Conservation (phyloP, 2,888 invertebrate species). For the Nephrocerus scutellatus region DNA sequence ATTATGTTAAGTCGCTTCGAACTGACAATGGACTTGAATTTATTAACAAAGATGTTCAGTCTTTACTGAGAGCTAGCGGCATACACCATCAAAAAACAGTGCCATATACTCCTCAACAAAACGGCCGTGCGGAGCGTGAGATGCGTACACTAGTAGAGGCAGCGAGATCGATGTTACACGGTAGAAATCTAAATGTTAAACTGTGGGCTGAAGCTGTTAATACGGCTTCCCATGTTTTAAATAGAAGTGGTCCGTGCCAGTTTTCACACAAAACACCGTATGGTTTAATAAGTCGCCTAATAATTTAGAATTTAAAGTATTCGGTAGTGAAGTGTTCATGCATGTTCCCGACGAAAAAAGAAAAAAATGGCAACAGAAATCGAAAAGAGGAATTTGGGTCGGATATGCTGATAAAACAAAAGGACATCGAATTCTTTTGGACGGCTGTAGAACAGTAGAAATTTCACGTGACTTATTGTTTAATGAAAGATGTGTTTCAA, state of each 20-base stretch:
- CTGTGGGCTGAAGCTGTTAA: slow-evolving; percentile 42
- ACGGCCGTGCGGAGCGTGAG: slow-evolving; percentile 35
- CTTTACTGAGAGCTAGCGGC: too few relatives aligned
- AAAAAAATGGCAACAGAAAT: slow-evolving; percentile 13
- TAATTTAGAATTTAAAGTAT: slow-evolving; percentile 8
- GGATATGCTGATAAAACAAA: slow-evolving; percentile 16
- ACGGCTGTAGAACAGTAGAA: too few relatives aligned
- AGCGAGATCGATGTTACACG: slow-evolving; percentile 25
- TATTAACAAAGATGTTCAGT: slow-evolving; percentile 20
- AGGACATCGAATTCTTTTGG: slow-evolving; percentile 15
- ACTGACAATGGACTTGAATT: slow-evolving; percentile 30
- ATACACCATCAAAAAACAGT: slow-evolving; percentile 27
- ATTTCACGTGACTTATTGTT: too few relatives aligned
- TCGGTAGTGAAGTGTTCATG: slow-evolving; percentile 10
- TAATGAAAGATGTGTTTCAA: too few relatives aligned
- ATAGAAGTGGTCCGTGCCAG: slow-evolving; percentile 28
- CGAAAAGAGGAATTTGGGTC: slow-evolving; percentile 15
- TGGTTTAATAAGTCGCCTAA: slow-evolving; percentile 17
- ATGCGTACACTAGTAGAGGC: slow-evolving; percentile 35
- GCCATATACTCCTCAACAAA: slow-evolving; percentile 36
- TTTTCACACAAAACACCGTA: slow-evolving; percentile 24
- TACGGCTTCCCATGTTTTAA: slow-evolving; percentile 34
- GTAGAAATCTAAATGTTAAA: slow-evolving; percentile 20
- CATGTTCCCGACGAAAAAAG: slow-evolving; percentile 15
- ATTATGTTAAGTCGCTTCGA: slow-evolving; percentile 21